Base-by-base conservation (phyloP, 2,888 invertebrate genomes). In the Lampropteryx suffumata region DNA sequence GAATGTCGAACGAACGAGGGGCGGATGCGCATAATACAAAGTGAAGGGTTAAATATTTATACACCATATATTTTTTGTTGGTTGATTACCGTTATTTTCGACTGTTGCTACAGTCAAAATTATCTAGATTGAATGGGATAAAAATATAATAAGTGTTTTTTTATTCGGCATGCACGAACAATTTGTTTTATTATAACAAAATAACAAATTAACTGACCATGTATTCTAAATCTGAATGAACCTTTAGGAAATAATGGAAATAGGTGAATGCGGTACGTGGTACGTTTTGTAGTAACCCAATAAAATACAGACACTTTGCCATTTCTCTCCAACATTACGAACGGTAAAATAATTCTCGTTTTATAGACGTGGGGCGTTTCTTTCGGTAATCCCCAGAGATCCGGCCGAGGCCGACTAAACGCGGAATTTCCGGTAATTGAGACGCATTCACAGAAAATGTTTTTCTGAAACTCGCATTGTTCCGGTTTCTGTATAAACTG, bases 351-450 rank as follows among this genome's bases (percentile, higher is more conserved):
- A 50, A 59, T 59, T 50, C 50, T 41, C 43, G 36, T 60, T 66
- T 57, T 55, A 50, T 52, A 46, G 51, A 46, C 43, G 36, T 41
- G 56, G 51, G 60, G 59, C 55, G 51, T 51, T 69, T 68, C 62
- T 62, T 69, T 62, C 43, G 44, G 48, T 61, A 65, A 62, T 67
- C 70, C 59, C 67, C 42, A 39, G 65, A 59, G 66, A 59, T 61
- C 64, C 64, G 58, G 59, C 42, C 57, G 61, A 62, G 59, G 60
- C 60, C 61, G 61, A 63, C 65, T 69, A 67, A 69, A 67, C 57
- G 60, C 66, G 59, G 62, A 66, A 62, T 67, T 67, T 67, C 68
- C 66, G 62, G 74, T 73, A 72, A 73, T 71, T 71, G 73, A 70
- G 66, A 69, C 64, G 62, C 65, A 59, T 63, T 69, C 66, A 61